Evolutionary conservation across 2,888 invertebrate genomes (phyloP).

Genomic region (Trachelus tabidus): DNA sequence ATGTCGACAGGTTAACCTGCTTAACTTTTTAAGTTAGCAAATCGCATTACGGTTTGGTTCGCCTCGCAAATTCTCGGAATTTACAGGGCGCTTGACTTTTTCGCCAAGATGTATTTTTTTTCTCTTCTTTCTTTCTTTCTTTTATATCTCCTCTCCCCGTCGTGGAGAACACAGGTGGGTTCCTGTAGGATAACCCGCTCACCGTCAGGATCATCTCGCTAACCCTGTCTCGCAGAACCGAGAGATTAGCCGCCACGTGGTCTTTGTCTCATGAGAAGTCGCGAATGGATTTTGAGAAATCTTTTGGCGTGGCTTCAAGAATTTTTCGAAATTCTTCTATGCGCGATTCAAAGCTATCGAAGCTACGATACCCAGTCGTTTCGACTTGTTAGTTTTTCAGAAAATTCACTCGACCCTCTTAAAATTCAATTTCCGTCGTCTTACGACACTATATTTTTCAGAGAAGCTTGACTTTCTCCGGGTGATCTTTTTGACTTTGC

Average conservation of each 20-base stretch:
- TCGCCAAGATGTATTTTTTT: constrained; percentile 11
- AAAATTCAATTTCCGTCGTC: constrained; percentile 15
- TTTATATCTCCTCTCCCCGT: constrained; percentile 24
- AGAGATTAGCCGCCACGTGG: constrained; percentile 19
- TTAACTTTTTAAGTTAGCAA: constrained; percentile 52
- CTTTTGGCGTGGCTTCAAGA: background rate
- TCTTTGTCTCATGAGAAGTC: constrained; percentile 16
- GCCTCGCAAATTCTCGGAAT: constrained; percentile 20
- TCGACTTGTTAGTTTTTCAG: background rate
- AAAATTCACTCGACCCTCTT: background rate
- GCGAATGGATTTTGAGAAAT: background rate
- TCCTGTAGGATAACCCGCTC: constrained; percentile 29
- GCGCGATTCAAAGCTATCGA: background rate
- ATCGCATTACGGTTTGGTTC: constrained; percentile 45
- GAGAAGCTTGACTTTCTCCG: background rate
- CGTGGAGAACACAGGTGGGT: constrained; percentile 14
- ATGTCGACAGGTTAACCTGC: constrained; percentile 42
- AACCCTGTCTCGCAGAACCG: constrained; percentile 1
- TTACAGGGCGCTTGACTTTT: constrained; percentile 28
- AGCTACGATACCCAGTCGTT: background rate
- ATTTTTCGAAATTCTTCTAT: background rate
- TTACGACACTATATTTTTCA: constrained; percentile 15
- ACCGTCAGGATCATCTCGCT: constrained; percentile 12
- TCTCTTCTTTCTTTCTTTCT: constrained; percentile 22
- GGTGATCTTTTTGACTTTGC: constrained; percentile 32